Evolutionary conservation across 2,113 vertebrate genomes (phyloP).

Genomic region (Tragelaphus buxtoni): DNA sequence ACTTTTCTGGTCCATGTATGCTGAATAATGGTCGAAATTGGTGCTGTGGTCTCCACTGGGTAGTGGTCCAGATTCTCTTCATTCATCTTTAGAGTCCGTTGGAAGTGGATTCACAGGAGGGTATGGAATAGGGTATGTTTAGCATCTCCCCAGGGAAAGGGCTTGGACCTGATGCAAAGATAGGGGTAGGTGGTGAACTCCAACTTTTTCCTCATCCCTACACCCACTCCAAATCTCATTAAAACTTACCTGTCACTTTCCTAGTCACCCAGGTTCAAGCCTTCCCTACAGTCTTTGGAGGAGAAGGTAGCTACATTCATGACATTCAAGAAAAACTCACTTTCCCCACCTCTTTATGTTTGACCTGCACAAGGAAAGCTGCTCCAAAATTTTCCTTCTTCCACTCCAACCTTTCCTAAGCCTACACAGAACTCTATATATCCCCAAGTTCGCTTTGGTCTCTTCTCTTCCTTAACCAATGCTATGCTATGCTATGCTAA

Average conservation of each 20-base stretch:
- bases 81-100: neutral
- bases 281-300: neutral
- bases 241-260: neutral
- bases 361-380: too few species aligned
- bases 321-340: neutral
- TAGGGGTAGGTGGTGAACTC: neutral
- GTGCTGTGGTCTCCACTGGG: neutral
- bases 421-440: neutral
- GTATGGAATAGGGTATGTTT: neutral
- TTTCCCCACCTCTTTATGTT: neutral
- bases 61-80: neutral
- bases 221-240: neutral
- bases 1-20: neutral
- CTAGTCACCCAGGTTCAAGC: neutral
- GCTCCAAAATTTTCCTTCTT: neutral
- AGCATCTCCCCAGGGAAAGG: neutral
- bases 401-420: neutral
- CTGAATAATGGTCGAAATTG: neutral
- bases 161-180: neutral
- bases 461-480: neutral
- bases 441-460: neutral
- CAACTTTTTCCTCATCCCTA: rapidly evolving
- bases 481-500: too few species aligned
- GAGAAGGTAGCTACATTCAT: neutral
- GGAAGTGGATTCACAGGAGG: neutral